Conservation (phyloP, 92 coral and sea anemone genomes). For the Porites divaricata region DNA sequence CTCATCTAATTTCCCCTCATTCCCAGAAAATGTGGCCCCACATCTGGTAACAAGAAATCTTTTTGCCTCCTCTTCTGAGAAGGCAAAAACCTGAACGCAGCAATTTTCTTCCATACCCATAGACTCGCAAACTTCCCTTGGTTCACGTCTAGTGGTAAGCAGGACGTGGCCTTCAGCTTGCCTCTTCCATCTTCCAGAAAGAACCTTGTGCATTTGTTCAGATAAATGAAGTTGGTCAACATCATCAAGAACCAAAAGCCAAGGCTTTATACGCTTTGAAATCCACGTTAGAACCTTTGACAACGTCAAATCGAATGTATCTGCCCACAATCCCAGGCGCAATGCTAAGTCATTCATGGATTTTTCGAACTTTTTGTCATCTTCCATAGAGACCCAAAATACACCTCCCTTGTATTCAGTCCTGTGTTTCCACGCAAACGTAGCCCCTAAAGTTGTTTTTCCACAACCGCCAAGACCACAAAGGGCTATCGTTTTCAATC, state of each 20-base stretch:
- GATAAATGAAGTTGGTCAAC: constrained; percentile 61
- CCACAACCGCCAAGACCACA: constrained; percentile 61
- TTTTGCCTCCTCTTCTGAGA: constrained; percentile 52
- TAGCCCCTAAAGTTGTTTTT: constrained; percentile 43
- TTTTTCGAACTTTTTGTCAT: constrained; percentile 39
- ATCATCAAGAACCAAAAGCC: constrained; percentile 80
- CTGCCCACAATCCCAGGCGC: constrained; percentile 50
- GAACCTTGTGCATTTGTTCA: constrained; percentile 24
- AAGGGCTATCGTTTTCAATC: constrained; percentile 10
- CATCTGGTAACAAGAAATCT: constrained; percentile 54
- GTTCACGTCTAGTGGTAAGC: constrained; percentile 81
- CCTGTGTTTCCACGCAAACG: constrained; percentile 34
- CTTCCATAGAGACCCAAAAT: constrained; percentile 79
- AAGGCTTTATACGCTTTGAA: constrained; percentile 36
- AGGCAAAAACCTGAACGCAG: constrained; percentile 48
- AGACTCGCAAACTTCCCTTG: constrained; percentile 44
- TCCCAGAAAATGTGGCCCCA: not conserved
- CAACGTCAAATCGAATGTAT: constrained; percentile 54
- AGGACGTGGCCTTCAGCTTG: constrained; percentile 65
- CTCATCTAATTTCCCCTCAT: constrained; percentile 30
- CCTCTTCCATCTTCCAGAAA: constrained; percentile 38
- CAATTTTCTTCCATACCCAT: constrained; percentile 34
- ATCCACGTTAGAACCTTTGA: constrained; percentile 63
- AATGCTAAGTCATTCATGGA: constrained; percentile 70
- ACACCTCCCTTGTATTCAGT: constrained; percentile 76